Base-by-base conservation (phyloP, 2,797 vertebrate genomes). In the Sebastes baramenuke region DNA sequence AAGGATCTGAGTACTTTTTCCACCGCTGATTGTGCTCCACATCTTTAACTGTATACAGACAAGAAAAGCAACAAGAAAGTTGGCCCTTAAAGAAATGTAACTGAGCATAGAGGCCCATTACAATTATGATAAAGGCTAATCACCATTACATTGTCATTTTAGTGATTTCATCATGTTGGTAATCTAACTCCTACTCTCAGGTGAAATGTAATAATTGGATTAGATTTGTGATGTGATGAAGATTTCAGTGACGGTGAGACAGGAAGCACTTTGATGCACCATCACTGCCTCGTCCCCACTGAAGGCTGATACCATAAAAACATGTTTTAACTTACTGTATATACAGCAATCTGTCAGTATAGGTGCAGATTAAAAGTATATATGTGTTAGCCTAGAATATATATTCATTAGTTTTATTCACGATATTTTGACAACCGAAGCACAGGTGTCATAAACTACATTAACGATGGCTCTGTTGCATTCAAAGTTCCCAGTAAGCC, bases 111-210 rank as follows among this genome's bases (percentile, higher is more conserved):
- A 79, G 24, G 14, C 14, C 30, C 30, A 69, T 79, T 77, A 67
- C 4, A 68, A 56, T 67, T 56, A 66, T 60, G 55, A 72, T 79
- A 58, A 67, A 56, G 29, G 25, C 8, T 56, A 72, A 78, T 80
- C 72, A 32, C 10, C 16, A 80, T 79, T 70, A 49, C 7, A 38
- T 12, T 42, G 22, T 59, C 12, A 65, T 81, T 75, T 81, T 22
- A 71, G 61, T 42, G 52, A 82, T 79, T 84, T 70, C 54, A 65
- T 82, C 56, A 64, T 87, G 52, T 68, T 27, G n/a, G 81, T 67
- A 75, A 83, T 59, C 18, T 38, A 62, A 84, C 81, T 80, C 73
- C 65, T 76, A 81, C 82, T 69, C 30, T 76, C 32, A 56, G n/a
- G 36, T 72, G 52, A 72, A 65, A 66, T 80, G 49, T 65, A 72